A percentile compares a stretch with the other conserved stretches of the same genome.
phyloP scores from a whole-genome alignment of 2,888 invertebrate species.

The Pterostichus madidus region DNA sequence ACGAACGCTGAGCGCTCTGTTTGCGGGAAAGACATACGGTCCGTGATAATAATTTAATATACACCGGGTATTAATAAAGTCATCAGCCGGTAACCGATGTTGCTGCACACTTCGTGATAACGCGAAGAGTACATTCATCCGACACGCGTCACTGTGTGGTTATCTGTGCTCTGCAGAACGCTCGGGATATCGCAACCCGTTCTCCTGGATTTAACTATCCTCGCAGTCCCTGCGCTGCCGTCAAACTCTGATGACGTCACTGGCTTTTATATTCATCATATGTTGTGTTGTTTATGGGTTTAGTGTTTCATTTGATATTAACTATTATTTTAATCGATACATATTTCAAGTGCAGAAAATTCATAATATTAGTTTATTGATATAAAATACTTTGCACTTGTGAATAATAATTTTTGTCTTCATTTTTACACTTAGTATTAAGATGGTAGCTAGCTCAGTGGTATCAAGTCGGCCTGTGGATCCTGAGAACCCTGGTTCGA shows the following conservation, averaged over 20 bases:
- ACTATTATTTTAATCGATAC: neutral
- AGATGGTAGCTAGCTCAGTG: no score
- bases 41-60: slow-evolving; percentile 68
- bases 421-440: no score
- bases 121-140: slow-evolving; percentile 72
- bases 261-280: slow-evolving; percentile 30
- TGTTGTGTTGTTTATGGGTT: slow-evolving; percentile 29
- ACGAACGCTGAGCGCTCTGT: slow-evolving; percentile 3
- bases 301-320: slow-evolving; percentile 32
- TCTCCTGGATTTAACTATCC: slow-evolving; percentile 25
- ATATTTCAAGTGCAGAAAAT: no score
- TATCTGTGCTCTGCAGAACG: slow-evolving; percentile 72
- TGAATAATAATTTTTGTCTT: no score
- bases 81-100: slow-evolving; percentile 72
- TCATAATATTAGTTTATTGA: no score
- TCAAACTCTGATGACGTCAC: neutral
- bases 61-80: slow-evolving; percentile 74
- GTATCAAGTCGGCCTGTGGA: no score
- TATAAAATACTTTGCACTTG: no score
- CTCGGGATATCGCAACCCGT: slow-evolving; percentile 68
- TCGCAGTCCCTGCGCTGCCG: neutral
- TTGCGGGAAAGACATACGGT: slow-evolving; percentile 43
- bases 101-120: slow-evolving; percentile 75
- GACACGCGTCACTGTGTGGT: slow-evolving; percentile 74
- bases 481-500: no score